Conservation (phyloP, 2,888 invertebrate genomes). For the Sinhomidia bicolor region DNA sequence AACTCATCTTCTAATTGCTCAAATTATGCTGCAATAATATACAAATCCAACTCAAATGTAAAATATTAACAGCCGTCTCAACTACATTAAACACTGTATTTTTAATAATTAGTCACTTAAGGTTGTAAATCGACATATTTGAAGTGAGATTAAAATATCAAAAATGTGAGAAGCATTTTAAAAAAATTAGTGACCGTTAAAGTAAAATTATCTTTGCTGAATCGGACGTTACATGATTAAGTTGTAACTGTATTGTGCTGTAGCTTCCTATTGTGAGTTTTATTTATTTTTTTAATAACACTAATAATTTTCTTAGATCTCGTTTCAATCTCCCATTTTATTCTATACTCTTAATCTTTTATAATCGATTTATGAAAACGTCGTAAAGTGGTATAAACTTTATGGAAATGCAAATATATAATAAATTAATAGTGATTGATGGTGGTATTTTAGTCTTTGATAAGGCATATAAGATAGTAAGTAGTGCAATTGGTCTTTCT, state of each 20-base stretch:
- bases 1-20: too few species aligned
- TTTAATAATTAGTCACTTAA: not conserved
- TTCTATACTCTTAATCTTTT: not conserved
- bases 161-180: too few species aligned
- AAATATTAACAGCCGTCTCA: not conserved
- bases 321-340: not conserved
- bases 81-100: not conserved
- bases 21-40: not conserved
- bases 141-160: too few species aligned
- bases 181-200: too few species aligned
- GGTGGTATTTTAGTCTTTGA: not conserved
- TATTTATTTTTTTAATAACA: too few species aligned
- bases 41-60: not conserved
- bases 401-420: not conserved
- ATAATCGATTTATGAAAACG: not conserved
- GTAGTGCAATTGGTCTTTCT: slow-evolving; percentile 7
- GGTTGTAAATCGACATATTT: not conserved
- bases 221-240: too few species aligned
- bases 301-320: not conserved
- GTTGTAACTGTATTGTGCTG: too few species aligned
- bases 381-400: not conserved
- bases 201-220: too few species aligned
- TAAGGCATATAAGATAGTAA: not conserved
- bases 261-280: too few species aligned
- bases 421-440: too few species aligned